A percentile compares a stretch with the other conserved stretches of the same genome.
phyloP scores from a whole-genome alignment of 2,888 invertebrate species.

The Zygothrica quintamaculata region DNA sequence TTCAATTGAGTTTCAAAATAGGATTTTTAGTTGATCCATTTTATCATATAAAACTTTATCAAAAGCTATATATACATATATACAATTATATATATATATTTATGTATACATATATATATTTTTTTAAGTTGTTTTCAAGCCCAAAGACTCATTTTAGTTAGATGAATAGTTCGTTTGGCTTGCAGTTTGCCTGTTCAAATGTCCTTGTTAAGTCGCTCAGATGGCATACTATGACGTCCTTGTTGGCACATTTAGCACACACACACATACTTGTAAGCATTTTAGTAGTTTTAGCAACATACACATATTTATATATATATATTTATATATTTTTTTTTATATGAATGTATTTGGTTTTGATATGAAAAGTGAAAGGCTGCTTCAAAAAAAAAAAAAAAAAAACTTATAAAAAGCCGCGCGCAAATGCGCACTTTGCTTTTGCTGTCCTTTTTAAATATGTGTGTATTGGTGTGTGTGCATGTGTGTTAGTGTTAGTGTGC shows the following conservation, averaged over 20 bases:
- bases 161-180: neutral
- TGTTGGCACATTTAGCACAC: constrained; percentile 57
- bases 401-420: constrained; percentile 54
- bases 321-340: too few species aligned
- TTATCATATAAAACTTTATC: neutral
- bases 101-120: too few species aligned
- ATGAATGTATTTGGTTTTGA: constrained; percentile 2
- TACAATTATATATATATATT: neutral
- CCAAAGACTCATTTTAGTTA: too few species aligned
- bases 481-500: constrained; percentile 28
- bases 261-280: constrained; percentile 43
- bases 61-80: neutral
- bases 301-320: too few species aligned
- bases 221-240: constrained; percentile 39
- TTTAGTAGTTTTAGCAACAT: constrained; percentile 26
- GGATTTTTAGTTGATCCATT: neutral
- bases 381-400: constrained; percentile 38
- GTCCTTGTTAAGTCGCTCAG: constrained; percentile 33
- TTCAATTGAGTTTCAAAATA: neutral
- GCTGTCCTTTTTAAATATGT: constrained; percentile 43
- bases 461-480: constrained; percentile 21
- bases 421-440: constrained; percentile 67
- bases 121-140: too few species aligned
- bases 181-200: constrained; percentile 3
- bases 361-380: constrained; percentile 54